Conservation (phyloP, 2,888 invertebrate genomes). For the Hirtodrosophila duncani region DNA sequence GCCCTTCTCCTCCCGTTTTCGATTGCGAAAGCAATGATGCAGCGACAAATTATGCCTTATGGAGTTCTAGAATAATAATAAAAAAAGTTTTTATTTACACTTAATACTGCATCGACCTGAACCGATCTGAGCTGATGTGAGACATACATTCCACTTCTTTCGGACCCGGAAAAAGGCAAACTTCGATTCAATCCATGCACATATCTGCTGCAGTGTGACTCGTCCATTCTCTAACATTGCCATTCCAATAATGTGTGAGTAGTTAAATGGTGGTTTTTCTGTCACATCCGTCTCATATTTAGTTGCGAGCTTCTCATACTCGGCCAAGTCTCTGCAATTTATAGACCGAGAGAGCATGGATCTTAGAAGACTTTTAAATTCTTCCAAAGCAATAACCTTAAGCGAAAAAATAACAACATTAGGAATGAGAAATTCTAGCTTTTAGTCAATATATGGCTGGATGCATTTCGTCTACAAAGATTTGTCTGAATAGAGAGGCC, state of each 20-base stretch:
- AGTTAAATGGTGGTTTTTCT: constrained; percentile 78
- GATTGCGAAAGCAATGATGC: constrained; percentile 77
- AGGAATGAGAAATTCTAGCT: too few relatives aligned
- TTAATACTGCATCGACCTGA: neutral
- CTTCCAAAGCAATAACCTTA: too few relatives aligned
- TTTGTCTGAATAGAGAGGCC: too few relatives aligned
- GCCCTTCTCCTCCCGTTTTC: constrained; percentile 77
- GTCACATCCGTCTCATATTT: constrained; percentile 69
- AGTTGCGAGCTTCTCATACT: constrained; percentile 68
- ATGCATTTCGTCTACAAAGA: too few relatives aligned
- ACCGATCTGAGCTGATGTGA: neutral
- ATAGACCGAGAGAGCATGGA: neutral
- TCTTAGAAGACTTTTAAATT: too few relatives aligned
- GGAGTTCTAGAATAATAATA: constrained; percentile 69
- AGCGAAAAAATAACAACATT: too few relatives aligned
- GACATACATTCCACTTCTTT: constrained; percentile 78
- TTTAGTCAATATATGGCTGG: too few relatives aligned
- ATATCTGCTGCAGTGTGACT: constrained; percentile 77
- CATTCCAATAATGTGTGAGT: constrained; percentile 78
- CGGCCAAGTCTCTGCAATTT: constrained; percentile 61
- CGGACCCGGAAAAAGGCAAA: constrained; percentile 77
- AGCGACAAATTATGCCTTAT: constrained; percentile 78
- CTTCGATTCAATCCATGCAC: constrained; percentile 77
- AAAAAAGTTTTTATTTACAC: neutral
- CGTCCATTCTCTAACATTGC: constrained; percentile 77